Percentiles rank a stretch among this genome's conserved stretches.
These are phyloP conservation scores for Haliclystus octoradiatus DNA, from an alignment of 30 jellyfish, hydroid and myxozoan species.

Conservation along the genomic window DNA sequence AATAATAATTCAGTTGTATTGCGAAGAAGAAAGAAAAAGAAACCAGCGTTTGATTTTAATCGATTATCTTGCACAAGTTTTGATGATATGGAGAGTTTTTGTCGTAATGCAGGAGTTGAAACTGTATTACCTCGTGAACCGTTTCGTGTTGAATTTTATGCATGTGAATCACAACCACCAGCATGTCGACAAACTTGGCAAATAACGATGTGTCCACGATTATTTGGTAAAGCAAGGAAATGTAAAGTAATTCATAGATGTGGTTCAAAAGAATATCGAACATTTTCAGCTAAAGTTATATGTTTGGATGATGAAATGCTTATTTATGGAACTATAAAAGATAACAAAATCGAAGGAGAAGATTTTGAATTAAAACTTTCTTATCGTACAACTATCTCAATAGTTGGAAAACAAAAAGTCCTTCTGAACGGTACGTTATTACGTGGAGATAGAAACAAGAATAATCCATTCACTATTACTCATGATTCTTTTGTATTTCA, in stretches of 20 bases:
- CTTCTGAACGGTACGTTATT: conserved; percentile 32
- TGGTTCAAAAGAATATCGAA: conserved; percentile 23
- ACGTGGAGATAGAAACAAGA: conserved; percentile 45
- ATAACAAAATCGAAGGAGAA: conserved; percentile 50
- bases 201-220: conserved; percentile 30
- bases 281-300: conserved; percentile 36
- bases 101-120: neutral
- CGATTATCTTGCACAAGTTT: conserved; percentile 43
- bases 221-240: conserved; percentile 61
- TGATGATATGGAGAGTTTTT: conserved; percentile 25
- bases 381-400: neutral
- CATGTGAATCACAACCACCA: conserved; percentile 59
- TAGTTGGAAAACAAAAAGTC: neutral
- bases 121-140: conserved; percentile 3
- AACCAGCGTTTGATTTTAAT: conserved; percentile 12
- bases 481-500: conserved; percentile 56
- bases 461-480: conserved; percentile 14
- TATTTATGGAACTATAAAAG: conserved; percentile 59
- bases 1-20: neutral
- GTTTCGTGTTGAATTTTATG: conserved; percentile 18
- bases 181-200: conserved; percentile 46
- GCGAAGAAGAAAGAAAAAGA: neutral
- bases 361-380: conserved; percentile 46
- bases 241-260: conserved; percentile 41
- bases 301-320: conserved; percentile 32